Conservation (phyloP, 2,797 vertebrate species). For the Valencia hispanica region DNA sequence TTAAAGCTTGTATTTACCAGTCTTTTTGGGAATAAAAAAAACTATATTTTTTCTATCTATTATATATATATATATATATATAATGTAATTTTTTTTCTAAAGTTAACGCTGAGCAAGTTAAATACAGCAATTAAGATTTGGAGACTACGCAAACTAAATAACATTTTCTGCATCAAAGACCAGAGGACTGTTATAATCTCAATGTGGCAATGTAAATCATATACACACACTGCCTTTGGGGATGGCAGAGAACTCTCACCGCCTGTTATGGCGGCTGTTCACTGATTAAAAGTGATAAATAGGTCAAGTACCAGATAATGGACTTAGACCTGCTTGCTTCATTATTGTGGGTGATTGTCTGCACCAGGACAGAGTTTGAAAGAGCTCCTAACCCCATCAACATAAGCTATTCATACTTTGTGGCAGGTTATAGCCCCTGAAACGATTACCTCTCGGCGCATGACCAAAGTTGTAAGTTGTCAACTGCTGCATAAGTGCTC, state of each 20-base stretch:
- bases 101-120: conserved; percentile 34
- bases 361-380: conserved; percentile 30
- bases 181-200: conserved; percentile 58
- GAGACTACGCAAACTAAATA: conserved; percentile 36
- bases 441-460: conserved; percentile 50
- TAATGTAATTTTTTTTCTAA: neutral
- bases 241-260: conserved; percentile 33
- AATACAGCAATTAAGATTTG: conserved; percentile 40
- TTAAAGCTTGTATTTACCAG: neutral
- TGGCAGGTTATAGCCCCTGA: conserved; percentile 49
- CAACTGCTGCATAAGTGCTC: conserved; percentile 40
- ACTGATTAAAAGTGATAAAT: conserved; percentile 44
- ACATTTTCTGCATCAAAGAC: neutral
- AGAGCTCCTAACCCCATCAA: conserved; percentile 32
- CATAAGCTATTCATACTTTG: conserved; percentile 42
- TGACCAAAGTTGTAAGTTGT: conserved; percentile 45
- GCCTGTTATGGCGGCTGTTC: conserved; percentile 25
- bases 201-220: conserved; percentile 39
- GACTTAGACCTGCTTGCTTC: conserved; percentile 35
- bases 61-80: too few relatives aligned
- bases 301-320: conserved; percentile 55
- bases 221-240: conserved; percentile 18
- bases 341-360: conserved; percentile 47
- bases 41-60: conserved; percentile 17
- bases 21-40: conserved; percentile 26